These are phyloP conservation scores for Pseudococcus viburni DNA, from an alignment of 2,888 invertebrate species.

Conservation along the genomic window DNA sequence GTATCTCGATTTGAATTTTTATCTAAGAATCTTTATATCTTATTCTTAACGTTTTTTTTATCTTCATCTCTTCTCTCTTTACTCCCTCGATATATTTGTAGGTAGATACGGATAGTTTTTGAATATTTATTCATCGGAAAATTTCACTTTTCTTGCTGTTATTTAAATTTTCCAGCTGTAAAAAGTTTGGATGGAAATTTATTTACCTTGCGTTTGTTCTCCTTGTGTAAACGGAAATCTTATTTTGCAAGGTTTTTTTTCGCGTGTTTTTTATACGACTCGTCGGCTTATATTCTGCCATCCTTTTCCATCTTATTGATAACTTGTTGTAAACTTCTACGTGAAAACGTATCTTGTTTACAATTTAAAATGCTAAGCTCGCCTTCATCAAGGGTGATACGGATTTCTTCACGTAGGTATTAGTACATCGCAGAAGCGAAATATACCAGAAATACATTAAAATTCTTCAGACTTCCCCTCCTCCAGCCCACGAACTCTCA, in stretches of 20 bases:
- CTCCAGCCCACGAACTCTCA: not conserved
- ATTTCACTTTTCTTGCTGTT: conserved; percentile 47
- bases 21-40: conserved; percentile 54
- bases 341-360: conserved; percentile 24
- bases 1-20: conserved; percentile 52
- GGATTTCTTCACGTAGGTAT: conserved; percentile 19
- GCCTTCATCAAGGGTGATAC: conserved; percentile 16
- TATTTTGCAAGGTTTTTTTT: conserved; percentile 23
- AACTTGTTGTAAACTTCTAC: conserved; percentile 50
- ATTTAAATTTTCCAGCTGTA: conserved; percentile 12
- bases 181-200: conserved; percentile 37
- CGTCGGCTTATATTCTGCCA: not conserved
- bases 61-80: too few relatives aligned
- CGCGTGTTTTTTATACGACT: not conserved
- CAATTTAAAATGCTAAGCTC: conserved; percentile 40
- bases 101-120: not conserved
- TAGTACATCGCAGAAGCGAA: not conserved
- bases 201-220: conserved; percentile 40
- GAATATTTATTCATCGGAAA: conserved; percentile 55
- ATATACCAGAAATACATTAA: not conserved
- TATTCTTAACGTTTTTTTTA: conserved; percentile 13
- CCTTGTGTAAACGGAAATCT: conserved; percentile 35
- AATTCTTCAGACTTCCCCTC: not conserved
- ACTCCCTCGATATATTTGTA: conserved; percentile 3
- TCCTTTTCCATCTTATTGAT: conserved; percentile 41